These are phyloP conservation scores for Catamblyrhynchus diadema DNA, from an alignment of 2,797 vertebrate genomes.

Conservation along the genomic window DNA sequence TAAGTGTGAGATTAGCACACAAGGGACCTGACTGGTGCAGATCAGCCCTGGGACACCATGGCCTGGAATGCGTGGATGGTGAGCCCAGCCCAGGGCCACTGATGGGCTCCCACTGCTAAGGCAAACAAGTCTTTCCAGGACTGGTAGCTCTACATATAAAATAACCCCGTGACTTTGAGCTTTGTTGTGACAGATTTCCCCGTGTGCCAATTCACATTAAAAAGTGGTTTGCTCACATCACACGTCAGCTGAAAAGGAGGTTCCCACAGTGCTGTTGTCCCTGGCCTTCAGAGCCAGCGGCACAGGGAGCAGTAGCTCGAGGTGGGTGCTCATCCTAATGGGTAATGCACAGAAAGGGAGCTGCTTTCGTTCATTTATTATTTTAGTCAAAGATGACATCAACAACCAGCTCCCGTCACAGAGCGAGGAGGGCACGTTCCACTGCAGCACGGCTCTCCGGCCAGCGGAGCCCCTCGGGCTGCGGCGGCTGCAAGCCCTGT, in stretches of 20 bases:
- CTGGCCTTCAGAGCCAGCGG: not conserved
- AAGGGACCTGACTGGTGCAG: too few relatives aligned
- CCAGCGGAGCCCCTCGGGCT: too few relatives aligned
- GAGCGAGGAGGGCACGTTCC: rapidly evolving
- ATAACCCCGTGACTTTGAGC: not conserved
- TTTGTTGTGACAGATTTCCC: too few relatives aligned
- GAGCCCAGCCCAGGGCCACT: not conserved
- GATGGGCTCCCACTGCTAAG: rapidly evolving
- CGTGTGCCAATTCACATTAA: rapidly evolving
- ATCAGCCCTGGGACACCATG: rapidly evolving
- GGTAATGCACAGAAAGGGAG: rapidly evolving
- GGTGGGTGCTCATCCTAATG: too few relatives aligned
- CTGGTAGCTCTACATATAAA: too few relatives aligned
- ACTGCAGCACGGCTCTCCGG: not conserved
- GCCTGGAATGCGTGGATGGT: rapidly evolving
- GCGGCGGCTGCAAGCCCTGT: rapidly evolving
- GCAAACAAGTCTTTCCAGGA: rapidly evolving
- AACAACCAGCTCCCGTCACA: rapidly evolving
- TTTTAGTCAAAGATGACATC: not conserved
- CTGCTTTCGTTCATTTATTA: too few relatives aligned
- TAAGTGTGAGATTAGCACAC: not conserved
- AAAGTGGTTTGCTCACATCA: not conserved
- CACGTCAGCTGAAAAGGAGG: rapidly evolving
- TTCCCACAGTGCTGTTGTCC: rapidly evolving
- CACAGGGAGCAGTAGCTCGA: rapidly evolving